Evolutionary conservation across 2,113 vertebrate genomes (phyloP).

Genomic region (Pollimyrus isidori): DNA sequence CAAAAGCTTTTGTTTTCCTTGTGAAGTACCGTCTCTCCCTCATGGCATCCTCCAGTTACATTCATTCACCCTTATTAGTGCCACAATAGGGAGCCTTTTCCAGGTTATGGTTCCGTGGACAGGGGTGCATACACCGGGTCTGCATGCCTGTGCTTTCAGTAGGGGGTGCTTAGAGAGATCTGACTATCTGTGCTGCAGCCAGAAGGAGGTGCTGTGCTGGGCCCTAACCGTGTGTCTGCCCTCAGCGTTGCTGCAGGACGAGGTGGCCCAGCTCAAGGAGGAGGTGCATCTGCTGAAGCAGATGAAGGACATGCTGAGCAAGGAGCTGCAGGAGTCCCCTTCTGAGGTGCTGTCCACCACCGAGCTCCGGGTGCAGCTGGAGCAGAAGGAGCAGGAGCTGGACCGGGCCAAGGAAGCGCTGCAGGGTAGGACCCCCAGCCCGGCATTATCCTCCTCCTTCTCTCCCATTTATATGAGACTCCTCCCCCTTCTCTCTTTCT

Average conservation of each 20-base stretch:
- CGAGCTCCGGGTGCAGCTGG: conserved; percentile 90
- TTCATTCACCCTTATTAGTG: neutral
- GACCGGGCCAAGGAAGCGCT: conserved; percentile 89
- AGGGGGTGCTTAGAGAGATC: neutral
- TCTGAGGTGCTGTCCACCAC: conserved; percentile 84
- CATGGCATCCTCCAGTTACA: neutral
- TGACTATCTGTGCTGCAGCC: neutral
- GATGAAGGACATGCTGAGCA: conserved; percentile 96
- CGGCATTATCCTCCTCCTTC: neutral
- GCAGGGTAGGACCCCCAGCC: conserved; percentile 69
- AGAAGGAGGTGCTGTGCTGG: neutral
- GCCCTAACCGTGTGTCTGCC: neutral
- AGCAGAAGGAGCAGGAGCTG: conserved; percentile 91
- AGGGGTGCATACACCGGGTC: neutral
- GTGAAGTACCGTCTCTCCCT: neutral
- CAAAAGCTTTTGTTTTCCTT: neutral
- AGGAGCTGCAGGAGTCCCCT: conserved; percentile 90
- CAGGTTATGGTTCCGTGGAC: neutral
- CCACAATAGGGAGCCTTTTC: neutral
- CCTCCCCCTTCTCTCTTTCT: neutral
- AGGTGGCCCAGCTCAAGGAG: conserved; percentile 91
- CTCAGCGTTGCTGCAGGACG: conserved; percentile 84
- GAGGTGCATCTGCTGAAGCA: conserved; percentile 90
- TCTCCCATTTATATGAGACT: neutral
- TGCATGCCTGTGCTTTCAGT: neutral